These are phyloP conservation scores for Strigamia maritima DNA, from an alignment of 2,888 invertebrate species.

Conservation along the genomic window DNA sequence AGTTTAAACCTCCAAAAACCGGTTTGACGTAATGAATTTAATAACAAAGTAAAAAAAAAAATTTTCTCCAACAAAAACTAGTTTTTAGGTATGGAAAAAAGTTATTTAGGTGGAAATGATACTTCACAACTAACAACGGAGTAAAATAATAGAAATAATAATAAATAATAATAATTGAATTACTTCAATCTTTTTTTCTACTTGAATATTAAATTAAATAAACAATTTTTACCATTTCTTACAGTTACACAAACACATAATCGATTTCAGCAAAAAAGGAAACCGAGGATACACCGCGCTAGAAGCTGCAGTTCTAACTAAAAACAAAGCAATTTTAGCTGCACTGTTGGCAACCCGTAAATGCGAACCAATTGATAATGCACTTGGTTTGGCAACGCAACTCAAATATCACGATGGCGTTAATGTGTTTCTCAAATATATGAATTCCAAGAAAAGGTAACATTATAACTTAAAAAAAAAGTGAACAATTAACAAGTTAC, in stretches of 20 bases:
- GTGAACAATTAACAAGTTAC: too few relatives aligned
- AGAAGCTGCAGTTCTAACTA: background rate
- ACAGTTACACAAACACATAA: background rate
- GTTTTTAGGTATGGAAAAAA: too few relatives aligned
- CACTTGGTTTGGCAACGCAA: background rate
- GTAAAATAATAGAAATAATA: background rate
- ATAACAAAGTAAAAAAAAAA: too few relatives aligned
- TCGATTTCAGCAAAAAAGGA: background rate
- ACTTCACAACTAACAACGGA: background rate
- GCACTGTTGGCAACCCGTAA: background rate
- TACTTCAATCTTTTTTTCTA: too few relatives aligned
- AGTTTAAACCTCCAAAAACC: too few relatives aligned
- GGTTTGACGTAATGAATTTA: too few relatives aligned
- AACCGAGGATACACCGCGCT: background rate
- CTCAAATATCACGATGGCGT: background rate
- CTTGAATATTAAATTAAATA: too few relatives aligned
- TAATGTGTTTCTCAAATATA: background rate
- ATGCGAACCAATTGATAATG: background rate
- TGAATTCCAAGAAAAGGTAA: background rate
- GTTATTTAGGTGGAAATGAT: too few relatives aligned
- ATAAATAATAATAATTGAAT: too few relatives aligned
- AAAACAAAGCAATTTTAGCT: background rate
- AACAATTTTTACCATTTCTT: background rate
- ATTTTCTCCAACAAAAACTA: too few relatives aligned
- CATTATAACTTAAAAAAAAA: too few relatives aligned